These are phyloP conservation scores for Montipora cactus DNA, from an alignment of 64 coral and sea anemone species.

Conservation along the genomic window DNA sequence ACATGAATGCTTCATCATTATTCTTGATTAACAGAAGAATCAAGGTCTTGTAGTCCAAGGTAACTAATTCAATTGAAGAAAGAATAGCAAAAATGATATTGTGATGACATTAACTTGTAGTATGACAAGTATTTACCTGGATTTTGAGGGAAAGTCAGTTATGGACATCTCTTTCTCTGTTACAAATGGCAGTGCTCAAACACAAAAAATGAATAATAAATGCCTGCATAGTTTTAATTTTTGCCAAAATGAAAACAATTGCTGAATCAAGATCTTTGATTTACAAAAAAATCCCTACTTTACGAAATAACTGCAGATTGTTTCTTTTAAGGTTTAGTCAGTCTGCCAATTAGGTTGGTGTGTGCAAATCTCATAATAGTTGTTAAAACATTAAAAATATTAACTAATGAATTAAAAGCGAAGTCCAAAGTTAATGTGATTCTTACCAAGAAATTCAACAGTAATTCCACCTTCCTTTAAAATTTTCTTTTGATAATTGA, in stretches of 20 bases:
- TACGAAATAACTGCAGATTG: not conserved
- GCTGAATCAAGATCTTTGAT: not conserved
- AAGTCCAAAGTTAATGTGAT: not conserved
- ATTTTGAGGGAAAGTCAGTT: not conserved
- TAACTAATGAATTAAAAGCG: not conserved
- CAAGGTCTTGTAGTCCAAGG: constrained; percentile 24
- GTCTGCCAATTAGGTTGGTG: not conserved
- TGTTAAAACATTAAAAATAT: not conserved
- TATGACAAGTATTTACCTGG: not conserved
- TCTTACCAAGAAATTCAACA: constrained; percentile 58
- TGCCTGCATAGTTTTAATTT: not conserved
- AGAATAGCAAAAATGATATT: too few species aligned
- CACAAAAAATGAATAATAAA: not conserved
- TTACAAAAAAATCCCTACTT: not conserved
- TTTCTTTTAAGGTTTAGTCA: constrained; percentile 1
- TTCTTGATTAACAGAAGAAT: constrained; percentile 18
- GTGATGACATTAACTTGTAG: not conserved
- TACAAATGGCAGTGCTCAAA: not conserved
- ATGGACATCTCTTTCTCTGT: not conserved
- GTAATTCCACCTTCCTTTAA: constrained; percentile 50
- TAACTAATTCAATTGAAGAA: too few species aligned
- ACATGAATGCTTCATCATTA: not conserved
- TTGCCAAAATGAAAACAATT: not conserved
- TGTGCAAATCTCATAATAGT: not conserved
- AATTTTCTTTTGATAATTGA: constrained; percentile 63